A percentile compares a stretch with the other conserved stretches of the same genome.
Evolutionary conservation across 2,113 vertebrate genomes (phyloP).

Genomic region (Brachyistius frenatus): DNA sequence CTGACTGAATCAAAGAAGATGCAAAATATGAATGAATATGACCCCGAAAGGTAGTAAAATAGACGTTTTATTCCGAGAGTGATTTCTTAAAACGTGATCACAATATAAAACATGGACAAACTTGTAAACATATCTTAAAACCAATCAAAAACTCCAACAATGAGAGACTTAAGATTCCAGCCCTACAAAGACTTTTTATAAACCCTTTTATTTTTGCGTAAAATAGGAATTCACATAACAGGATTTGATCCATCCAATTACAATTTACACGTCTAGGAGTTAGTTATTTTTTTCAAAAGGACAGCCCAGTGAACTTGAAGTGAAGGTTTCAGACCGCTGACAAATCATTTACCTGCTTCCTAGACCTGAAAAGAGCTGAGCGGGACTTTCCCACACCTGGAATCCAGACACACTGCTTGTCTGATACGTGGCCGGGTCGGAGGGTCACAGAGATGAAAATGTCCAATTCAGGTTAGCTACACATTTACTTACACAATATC

Average conservation of each 20-base stretch:
- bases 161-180: not conserved
- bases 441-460: slow-evolving; percentile 57
- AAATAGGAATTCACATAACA: not conserved
- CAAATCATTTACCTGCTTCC: slow-evolving; percentile 84
- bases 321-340: slow-evolving; percentile 43
- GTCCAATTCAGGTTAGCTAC: slow-evolving; percentile 40
- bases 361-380: slow-evolving; percentile 52
- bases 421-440: slow-evolving; percentile 41
- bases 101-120: slow-evolving; percentile 2
- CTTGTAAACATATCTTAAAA: not conserved
- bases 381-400: slow-evolving; percentile 71
- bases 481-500: slow-evolving; percentile 60
- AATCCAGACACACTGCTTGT: slow-evolving; percentile 70
- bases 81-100: no score
- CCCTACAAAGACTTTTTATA: not conserved
- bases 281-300: not conserved
- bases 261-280: not conserved
- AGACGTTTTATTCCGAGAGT: no score
- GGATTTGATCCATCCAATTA: not conserved
- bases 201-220: not conserved
- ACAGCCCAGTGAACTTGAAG: slow-evolving; percentile 54
- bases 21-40: no score
- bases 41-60: no score
- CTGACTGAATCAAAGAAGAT: no score
- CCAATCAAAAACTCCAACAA: not conserved